These are phyloP conservation scores for Polyploca ridens DNA, from an alignment of 2,888 invertebrate genomes.

Conservation along the genomic window DNA sequence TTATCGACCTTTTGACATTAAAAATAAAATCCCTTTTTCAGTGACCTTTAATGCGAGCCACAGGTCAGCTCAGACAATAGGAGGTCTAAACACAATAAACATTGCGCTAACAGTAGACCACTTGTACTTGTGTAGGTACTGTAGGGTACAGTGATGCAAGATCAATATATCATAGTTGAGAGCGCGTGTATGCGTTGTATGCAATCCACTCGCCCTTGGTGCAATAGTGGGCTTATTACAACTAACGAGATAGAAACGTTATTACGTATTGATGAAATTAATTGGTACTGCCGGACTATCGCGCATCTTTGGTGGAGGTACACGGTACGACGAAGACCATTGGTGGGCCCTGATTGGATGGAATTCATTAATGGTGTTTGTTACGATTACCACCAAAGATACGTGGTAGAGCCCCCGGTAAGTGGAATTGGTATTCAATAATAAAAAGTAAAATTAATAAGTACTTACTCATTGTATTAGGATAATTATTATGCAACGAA, in stretches of 20 bases:
- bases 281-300: no score
- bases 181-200: constrained; percentile 15
- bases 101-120: background rate
- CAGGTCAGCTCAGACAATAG: background rate
- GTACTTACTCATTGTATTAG: no score
- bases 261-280: background rate
- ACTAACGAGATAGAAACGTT: constrained; percentile 13
- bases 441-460: no score
- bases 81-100: background rate
- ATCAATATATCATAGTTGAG: constrained; percentile 37
- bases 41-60: background rate
- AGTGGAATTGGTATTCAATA: no score
- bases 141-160: constrained; percentile 24
- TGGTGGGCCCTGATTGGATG: no score
- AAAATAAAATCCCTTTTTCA: background rate
- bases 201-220: constrained; percentile 32
- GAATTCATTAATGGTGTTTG: no score
- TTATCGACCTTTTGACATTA: no score
- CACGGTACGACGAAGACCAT: no score
- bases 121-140: constrained; percentile 2
- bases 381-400: no score
- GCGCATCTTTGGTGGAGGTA: no score
- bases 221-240: constrained; percentile 15
- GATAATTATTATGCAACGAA: no score
- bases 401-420: no score